These are phyloP conservation scores for Rhodinocichla rosea DNA, from an alignment of 2,113 vertebrate genomes.

Conservation along the genomic window DNA sequence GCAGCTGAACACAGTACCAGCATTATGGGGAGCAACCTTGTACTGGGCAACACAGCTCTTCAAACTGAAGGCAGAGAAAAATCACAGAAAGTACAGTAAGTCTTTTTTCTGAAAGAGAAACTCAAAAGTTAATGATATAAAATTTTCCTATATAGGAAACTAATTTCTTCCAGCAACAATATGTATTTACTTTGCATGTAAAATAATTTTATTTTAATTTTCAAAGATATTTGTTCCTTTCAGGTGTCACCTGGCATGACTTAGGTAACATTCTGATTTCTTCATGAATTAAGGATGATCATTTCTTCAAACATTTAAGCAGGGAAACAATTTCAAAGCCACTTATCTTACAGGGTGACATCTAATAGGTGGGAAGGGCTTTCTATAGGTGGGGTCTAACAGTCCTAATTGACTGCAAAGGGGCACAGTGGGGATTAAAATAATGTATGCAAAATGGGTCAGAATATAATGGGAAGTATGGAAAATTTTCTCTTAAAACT, in stretches of 20 bases:
- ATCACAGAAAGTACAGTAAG: background rate
- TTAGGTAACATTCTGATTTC: background rate
- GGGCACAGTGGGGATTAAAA: background rate
- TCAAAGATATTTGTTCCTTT: background rate
- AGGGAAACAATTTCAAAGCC: background rate
- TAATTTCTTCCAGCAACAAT: background rate
- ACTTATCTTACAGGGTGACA: background rate
- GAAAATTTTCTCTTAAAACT: background rate
- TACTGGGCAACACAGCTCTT: background rate
- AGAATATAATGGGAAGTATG: background rate
- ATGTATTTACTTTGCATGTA: background rate
- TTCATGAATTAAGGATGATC: background rate
- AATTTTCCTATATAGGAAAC: background rate
- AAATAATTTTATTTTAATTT: background rate
- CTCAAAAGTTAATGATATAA: background rate
- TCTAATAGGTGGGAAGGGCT: background rate
- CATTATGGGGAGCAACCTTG: background rate
- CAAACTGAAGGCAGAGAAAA: background rate
- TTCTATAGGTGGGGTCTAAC: background rate
- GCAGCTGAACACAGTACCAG: background rate
- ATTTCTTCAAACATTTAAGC: background rate
- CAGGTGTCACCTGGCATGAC: background rate
- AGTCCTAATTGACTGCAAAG: background rate
- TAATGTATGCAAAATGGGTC: background rate
- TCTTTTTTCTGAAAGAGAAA: background rate